Evolutionary conservation across 2,113 vertebrate genomes (phyloP), one percentile per base, ranked within the genome.

Genomic region (Bubo bubo): DNA sequence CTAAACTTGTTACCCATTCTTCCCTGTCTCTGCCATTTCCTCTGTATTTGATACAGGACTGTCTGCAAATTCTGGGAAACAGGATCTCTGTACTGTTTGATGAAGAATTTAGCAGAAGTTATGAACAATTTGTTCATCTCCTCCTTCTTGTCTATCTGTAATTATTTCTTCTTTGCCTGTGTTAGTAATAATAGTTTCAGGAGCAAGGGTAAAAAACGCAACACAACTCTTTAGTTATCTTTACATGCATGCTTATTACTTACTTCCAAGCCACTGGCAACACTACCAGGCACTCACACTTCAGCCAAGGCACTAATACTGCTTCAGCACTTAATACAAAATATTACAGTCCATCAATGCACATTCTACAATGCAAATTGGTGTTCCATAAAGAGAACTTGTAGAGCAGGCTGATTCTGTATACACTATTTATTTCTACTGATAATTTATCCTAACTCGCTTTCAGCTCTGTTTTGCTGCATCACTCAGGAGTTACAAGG

Each of bases 381-480:
- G 77, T 81, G 64, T 81, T 96, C 74, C 81, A 91, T 88, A 60
- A 94, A 73, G 22, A 93, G 68, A 91, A 77, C 15, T 63, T 73
- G 45, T 70, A 81, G 39, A 94, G 37, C 64, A 92, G 34, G 20
- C 34, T 77, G 58, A 52, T 68, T 92, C 30, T 87, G 12, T 64
- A 74, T 35, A 45, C 21, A 30, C 34, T 43, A 83, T 86, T 91
- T 91, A 79, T 95, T 96, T 95, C 71, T 86, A 68, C 71, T 84
- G 80, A 90, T 73, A 73, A 45, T 64, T 84, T 93, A 93, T 94
- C 68, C 37, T 84, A 79, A 84, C 27, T 90, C 53, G 70, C 43
- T 95, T 96, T 67, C 41, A 63, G 30, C 60, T 95, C 52, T 84
- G 72, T 41, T 94, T 91, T 52, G 81, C 92, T 96, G 30, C n/a